These are phyloP conservation scores for Sarcophaga rosellei DNA, from an alignment of 2,888 invertebrate species.

Conservation along the genomic window DNA sequence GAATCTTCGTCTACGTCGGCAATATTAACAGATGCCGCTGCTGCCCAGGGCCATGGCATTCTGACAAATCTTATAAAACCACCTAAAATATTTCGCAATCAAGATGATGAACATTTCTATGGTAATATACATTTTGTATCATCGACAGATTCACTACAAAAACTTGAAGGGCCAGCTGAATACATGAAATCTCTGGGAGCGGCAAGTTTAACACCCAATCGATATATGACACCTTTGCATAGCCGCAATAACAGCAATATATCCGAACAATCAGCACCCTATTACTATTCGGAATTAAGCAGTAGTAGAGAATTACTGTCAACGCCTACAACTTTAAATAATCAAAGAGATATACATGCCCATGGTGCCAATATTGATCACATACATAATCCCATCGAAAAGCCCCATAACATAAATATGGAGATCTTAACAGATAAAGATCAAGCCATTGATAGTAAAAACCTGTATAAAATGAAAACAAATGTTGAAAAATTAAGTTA, in stretches of 20 bases:
- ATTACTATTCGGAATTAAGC: constrained; percentile 89
- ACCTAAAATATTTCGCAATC: constrained; percentile 79
- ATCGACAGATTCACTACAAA: constrained; percentile 80
- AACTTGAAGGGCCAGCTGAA: constrained; percentile 67
- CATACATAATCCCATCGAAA: constrained; percentile 83
- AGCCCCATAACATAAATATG: constrained; percentile 81
- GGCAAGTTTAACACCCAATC: constrained; percentile 72
- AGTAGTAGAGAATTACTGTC: constrained; percentile 73
- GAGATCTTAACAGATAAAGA: constrained; percentile 87
- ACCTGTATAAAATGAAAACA: constrained; percentile 78
- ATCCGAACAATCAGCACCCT: constrained; percentile 89
- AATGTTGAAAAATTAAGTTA: constrained; percentile 79
- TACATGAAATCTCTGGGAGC: constrained; percentile 71
- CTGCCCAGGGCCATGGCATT: constrained; percentile 72
- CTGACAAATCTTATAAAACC: constrained; percentile 80
- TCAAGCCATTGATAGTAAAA: constrained; percentile 80
- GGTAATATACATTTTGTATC: constrained; percentile 80
- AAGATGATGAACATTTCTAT: constrained; percentile 80
- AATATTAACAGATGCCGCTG: constrained; percentile 73
- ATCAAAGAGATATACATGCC: constrained; percentile 85
- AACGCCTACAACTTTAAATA: constrained; percentile 84
- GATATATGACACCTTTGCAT: constrained; percentile 82
- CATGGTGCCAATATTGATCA: constrained; percentile 77
- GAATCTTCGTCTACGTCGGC: constrained; percentile 43
- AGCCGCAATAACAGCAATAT: constrained; percentile 84